Base-by-base conservation (phyloP, 2,113 vertebrate species). In the Gambusia affinis region DNA sequence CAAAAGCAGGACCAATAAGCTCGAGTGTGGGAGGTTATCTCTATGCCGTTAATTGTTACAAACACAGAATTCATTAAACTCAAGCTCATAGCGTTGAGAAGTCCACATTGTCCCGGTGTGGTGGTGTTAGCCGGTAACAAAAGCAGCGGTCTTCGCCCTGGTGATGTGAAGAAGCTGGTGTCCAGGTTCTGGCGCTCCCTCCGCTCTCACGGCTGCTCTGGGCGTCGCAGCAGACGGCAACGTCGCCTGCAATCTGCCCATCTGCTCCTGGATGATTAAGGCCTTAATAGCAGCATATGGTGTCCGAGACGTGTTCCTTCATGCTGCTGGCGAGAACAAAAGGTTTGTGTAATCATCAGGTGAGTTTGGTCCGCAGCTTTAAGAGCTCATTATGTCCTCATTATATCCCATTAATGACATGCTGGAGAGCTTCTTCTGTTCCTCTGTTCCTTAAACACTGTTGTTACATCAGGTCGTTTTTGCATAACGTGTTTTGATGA, bases 211-310 rank as follows among this genome's bases (percentile, higher is more conserved):
- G 31, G 64, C 75, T 72, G 64, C 64, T 67, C 44, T 60, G 75
- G 86, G 64, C 82, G 60, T 39, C 29, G 1, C 44, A 68, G 77
- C 85, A 83, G 85, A 85, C 64, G 67, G 79, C 30, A 14, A 54
- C 70, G 80, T 85, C 73, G 33, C 78, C 77, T 79, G 67, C 83
- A 72, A 65, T 80, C 85, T 88, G 86, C 83, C 85, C 89, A 84
- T 88, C 87, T 89, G 91, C 81, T 83, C 80, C 75, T 5, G 66
- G 68, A 65, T 74, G 51, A 89, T 90, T 87, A 87, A 82, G 75
- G 70, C 86, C 82, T 80, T 86, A 79, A 83, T 76, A n/a, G 79
- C 81, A 89, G 71, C 93, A 92, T 93, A 91, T 92, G 92, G 89
- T 79, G 85, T 80, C 79, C 70, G 54, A 79, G 79, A 74, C 70